Evolutionary conservation across 2,888 invertebrate genomes (phyloP).

Genomic region (Limnephilus marmoratus): DNA sequence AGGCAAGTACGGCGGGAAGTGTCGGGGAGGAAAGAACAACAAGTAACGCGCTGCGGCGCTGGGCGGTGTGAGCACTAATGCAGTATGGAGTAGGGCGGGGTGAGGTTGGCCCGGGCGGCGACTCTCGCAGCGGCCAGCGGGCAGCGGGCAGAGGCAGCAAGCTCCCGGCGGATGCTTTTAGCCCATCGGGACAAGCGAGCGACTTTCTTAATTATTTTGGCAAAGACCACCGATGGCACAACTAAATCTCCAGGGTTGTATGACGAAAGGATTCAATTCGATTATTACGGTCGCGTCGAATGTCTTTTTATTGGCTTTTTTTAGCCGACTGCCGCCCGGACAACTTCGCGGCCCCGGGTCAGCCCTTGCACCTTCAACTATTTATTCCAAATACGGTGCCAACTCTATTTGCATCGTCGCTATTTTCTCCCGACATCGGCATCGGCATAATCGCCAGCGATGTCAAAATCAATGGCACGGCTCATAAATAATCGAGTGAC

Average conservation of each 20-base stretch:
- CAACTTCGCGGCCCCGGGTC: conserved; percentile 42
- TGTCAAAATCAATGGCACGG: not conserved
- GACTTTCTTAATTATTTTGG: conserved; percentile 89
- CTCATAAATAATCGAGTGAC: not conserved
- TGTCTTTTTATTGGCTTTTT: conserved; percentile 77
- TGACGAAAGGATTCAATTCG: conserved; percentile 71
- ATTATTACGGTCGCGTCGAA: conserved; percentile 66
- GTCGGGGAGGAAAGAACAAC: conserved; percentile 74
- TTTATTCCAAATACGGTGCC: conserved; percentile 54
- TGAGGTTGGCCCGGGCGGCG: conserved; percentile 71
- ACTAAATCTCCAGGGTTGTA: conserved; percentile 78
- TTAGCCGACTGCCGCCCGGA: conserved; percentile 75
- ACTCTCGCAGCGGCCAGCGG: not conserved
- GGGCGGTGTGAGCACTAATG: conserved; percentile 67
- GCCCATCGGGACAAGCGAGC: conserved; percentile 78
- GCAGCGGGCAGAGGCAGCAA: conserved; percentile 67
- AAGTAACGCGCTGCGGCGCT: conserved; percentile 71
- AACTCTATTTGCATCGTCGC: conserved; percentile 8
- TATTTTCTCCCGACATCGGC: not conserved
- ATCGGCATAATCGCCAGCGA: not conserved
- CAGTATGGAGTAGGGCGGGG: not conserved
- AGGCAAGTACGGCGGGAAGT: conserved; percentile 72
- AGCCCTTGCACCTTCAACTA: conserved; percentile 51
- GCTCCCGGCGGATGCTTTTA: conserved; percentile 81
- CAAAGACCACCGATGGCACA: conserved; percentile 81